Base-by-base conservation (phyloP, 2,113 vertebrate genomes). In the Amblyopsis rosae region DNA sequence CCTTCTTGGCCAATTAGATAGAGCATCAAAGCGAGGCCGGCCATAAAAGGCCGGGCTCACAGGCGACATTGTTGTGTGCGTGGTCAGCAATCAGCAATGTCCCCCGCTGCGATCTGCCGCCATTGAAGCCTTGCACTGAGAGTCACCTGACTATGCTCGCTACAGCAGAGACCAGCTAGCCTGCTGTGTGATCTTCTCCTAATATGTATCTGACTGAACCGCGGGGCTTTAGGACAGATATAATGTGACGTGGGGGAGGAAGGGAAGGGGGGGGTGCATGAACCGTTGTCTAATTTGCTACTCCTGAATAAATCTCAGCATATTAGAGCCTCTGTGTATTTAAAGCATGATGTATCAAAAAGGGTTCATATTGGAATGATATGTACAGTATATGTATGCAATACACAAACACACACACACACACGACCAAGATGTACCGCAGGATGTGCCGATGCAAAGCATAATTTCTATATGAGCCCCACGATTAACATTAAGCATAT, bases 1-100 rank as follows among this genome's bases (percentile, higher is more conserved):
- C 88, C 87, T 89, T 91, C 82, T 88, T 46, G 73, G 84, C 89
- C 90, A 90, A 90, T 92, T 91, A 92, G 80, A 88, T 88, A 82
- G 62, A 13, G 79, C 88, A 90, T 90, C 89, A 92, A 89, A 90
- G 89, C 67, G 26, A 6, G 73, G 67, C 76, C 70, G 65, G 71
- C 71, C 79, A 79, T 79, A 85, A 89, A 88, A 83, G 74, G 64
- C 63, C 79, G 82, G 83, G 82, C 88, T 90, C 87, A 87, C 79
- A 89, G 82, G 71, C 82, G 57, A 82, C 76, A 84, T 84, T 84
- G 81, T 86, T 86, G 84, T 87, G 88, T 89, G 82, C 73, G 81
- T 86, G 87, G 89, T 87, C 86, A 86, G 86, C 88, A 90, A 91
- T 91, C 90, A 91, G 86, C 73, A 47, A 53, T 50, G 75, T 79